Base-by-base conservation (phyloP, 2,797 vertebrate genomes). In the Hybognathus amarus region DNA sequence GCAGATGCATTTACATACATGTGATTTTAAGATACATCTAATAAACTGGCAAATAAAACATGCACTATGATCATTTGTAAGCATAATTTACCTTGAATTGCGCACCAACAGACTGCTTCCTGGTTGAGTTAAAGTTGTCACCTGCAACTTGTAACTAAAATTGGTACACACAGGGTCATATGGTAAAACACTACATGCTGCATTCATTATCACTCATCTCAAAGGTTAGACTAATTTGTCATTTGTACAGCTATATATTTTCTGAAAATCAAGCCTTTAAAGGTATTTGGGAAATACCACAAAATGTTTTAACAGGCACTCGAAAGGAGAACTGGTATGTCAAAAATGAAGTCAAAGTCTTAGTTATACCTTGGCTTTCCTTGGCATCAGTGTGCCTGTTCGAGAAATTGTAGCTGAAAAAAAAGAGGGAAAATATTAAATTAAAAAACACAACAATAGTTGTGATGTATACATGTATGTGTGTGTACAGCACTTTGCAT, bases 321-420 rank as follows among this genome's bases (percentile, higher is more conserved):
- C 6, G 27, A 30, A 5, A 33, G 22, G 18, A 22, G 8, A 52
- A 8, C 1, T 36, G 15, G 38, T 27, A 15, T 20, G 13, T n/a
- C 30, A 59, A 38, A 59, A 75, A 38, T 30, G 1, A 8, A 2
- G 13, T 73, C 3, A 59, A 36, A 56, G 24, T 38, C 11, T 40
- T 77, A 59, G 6, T 4, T 71, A 50, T 91, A 95, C 94, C 91
- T 94, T 95, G 63, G 91, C 89, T 90, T 91, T 94, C 52, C 90
- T 50, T 66, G 94, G 93, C 92, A 94, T 94, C 68, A 95, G 79
- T 0, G 95, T 95, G 45, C 95, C 95, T 0, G 94, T 95, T 84
- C 94, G 92, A 79, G 95, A 95, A 80, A 95, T 0, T n/a, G 91
- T 94, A 84, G 94, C 95, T 95, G 80, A 33, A 91, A 59, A 90